Conservation (phyloP, 2,797 vertebrate genomes). For the Thunnus albacares region DNA sequence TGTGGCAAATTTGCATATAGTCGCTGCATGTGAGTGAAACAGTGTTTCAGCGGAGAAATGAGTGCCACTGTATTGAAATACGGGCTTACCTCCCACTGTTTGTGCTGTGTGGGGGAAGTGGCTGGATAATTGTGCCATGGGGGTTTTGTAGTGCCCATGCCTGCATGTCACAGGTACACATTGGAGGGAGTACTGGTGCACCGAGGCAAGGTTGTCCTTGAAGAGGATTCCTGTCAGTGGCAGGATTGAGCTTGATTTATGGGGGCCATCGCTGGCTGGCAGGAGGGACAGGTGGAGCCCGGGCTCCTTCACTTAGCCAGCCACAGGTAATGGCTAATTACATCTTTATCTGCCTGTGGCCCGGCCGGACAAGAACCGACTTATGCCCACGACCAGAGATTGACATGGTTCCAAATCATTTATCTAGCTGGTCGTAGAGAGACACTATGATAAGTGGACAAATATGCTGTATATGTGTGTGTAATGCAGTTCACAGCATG, state of each 20-base stretch:
- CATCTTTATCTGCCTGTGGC: constrained; percentile 83
- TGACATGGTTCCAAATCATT: constrained; percentile 69
- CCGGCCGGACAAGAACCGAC: constrained; percentile 67
- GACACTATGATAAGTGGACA: constrained; percentile 66
- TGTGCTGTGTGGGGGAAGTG: constrained; percentile 73
- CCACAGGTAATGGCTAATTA: constrained; percentile 84
- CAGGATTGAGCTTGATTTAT: constrained; percentile 87
- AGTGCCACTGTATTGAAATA: constrained; percentile 48
- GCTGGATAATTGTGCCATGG: constrained; percentile 77
- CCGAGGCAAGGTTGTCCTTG: constrained; percentile 81
- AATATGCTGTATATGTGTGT: constrained; percentile 66
- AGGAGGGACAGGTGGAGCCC: constrained; percentile 77
- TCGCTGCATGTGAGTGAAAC: constrained; percentile 68
- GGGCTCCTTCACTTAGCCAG: constrained; percentile 80
- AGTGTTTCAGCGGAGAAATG: constrained; percentile 58
- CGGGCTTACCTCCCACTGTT: constrained; percentile 68
- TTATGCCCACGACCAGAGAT: constrained; percentile 62
- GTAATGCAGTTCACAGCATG: constrained; percentile 76
- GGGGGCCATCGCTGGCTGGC: constrained; percentile 79
- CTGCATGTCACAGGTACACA: constrained; percentile 71
- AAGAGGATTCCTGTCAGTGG: constrained; percentile 84
- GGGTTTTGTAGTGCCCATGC: constrained; percentile 61
- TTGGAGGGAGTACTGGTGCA: constrained; percentile 54
- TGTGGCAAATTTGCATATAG: constrained; percentile 80
- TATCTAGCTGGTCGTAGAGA: constrained; percentile 67